A percentile compares a stretch with the other conserved stretches of the same genome.
phyloP scores from a whole-genome alignment of 2,888 invertebrate species.

The Calliscelio sp. region DNA sequence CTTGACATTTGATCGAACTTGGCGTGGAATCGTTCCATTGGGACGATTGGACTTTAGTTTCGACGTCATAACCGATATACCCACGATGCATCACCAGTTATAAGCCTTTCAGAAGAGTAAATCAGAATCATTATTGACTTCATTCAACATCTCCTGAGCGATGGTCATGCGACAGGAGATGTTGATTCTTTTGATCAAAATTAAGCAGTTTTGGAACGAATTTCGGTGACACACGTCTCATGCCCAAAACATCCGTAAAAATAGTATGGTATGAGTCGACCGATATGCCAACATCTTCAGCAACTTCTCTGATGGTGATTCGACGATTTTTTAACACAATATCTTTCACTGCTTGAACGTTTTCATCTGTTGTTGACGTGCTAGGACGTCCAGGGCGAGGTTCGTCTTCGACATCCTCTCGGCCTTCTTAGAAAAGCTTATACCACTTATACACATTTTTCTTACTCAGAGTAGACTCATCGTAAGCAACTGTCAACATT shows the following conservation, averaged over 20 bases:
- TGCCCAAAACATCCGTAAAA: not conserved
- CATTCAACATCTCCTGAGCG: not conserved
- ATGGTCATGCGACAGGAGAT: not conserved
- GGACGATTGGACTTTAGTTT: conserved; percentile 69
- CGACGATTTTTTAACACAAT: not conserved
- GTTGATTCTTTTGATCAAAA: conserved; percentile 13
- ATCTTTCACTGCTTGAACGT: conserved; percentile 9
- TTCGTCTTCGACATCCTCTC: conserved; percentile 18
- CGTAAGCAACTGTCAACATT: not conserved
- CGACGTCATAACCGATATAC: conserved; percentile 77
- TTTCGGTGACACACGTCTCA: not conserved
- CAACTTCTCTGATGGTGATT: conserved; percentile 1
- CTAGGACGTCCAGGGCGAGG: conserved; percentile 27
- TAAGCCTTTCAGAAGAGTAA: conserved; percentile 71
- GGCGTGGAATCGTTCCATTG: too few species aligned
- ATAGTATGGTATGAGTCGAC: not conserved
- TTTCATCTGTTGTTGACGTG: conserved; percentile 34
- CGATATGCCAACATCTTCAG: conserved; percentile 16
- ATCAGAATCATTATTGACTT: not conserved
- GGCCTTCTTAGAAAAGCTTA: conserved; percentile 4
- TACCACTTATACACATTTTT: not conserved
- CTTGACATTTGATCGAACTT: too few species aligned
- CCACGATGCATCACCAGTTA: conserved; percentile 79
- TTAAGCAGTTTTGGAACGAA: not conserved
- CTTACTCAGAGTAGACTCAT: not conserved